Evolutionary conservation across 1,140 invertebrate species (phyloP).

Genomic region (Pygmarrhopalites habei): DNA sequence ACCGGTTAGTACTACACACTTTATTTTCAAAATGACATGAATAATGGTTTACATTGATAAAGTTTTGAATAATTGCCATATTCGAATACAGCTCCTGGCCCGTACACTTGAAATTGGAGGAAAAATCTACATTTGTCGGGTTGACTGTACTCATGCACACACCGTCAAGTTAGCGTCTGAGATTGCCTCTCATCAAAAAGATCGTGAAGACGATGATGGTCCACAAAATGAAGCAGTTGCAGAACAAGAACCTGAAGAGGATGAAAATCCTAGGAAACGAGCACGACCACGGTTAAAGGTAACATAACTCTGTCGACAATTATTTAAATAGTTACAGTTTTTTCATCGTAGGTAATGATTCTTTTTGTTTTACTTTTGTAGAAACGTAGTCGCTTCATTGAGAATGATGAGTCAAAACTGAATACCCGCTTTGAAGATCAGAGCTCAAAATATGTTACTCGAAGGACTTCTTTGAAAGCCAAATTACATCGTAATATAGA

Average conservation of each 20-base stretch:
- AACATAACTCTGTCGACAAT: neutral
- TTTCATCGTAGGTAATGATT: no score
- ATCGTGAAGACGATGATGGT: constrained; percentile 7
- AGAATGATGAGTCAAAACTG: constrained; percentile 22
- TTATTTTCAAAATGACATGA: neutral
- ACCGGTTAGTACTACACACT: constrained; percentile 3
- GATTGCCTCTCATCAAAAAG: constrained; percentile 19
- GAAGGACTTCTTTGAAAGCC: constrained; percentile 16
- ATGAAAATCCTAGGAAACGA: constrained; percentile 11
- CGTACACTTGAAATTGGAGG: constrained; percentile 32
- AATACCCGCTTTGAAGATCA: constrained; percentile 24
- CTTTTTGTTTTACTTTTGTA: neutral
- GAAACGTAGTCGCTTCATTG: constrained; percentile 22
- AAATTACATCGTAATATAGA: constrained; percentile 28
- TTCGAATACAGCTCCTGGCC: constrained; percentile 16
- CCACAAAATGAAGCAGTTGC: neutral
- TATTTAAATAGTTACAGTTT: no score
- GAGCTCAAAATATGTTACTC: constrained; percentile 22
- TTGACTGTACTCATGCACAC: constrained; percentile 26
- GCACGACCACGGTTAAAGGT: neutral
- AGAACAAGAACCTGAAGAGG: constrained; percentile 1
- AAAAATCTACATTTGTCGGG: constrained; percentile 36
- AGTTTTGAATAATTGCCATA: no score
- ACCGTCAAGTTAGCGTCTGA: constrained; percentile 27
- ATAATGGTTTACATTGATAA: no score